Evolutionary conservation across 1,140 invertebrate genomes (phyloP).

Genomic region (Bombus vancouverensis): DNA sequence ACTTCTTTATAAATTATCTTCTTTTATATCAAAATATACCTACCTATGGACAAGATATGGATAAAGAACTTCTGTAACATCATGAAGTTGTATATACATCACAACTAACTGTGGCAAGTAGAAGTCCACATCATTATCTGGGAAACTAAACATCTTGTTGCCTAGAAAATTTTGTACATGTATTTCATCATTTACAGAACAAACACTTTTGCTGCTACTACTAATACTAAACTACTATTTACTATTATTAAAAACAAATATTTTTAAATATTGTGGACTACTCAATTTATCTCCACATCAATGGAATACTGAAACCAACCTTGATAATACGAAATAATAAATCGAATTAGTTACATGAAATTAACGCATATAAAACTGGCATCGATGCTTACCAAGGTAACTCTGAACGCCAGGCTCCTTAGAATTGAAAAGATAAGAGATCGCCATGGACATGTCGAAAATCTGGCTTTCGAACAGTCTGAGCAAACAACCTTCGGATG

Average conservation of each 20-base stretch:
- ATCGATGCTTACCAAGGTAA: conserved; percentile 90
- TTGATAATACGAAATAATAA: not conserved
- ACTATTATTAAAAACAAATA: not conserved
- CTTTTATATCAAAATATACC: conserved; percentile 62
- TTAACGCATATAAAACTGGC: not conserved
- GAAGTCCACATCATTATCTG: conserved; percentile 96
- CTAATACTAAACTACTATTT: no score
- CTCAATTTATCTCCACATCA: conserved; percentile 12
- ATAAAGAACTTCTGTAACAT: conserved; percentile 96
- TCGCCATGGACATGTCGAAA: conserved; percentile 98
- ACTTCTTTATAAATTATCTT: no score
- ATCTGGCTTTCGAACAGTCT: conserved; percentile 97
- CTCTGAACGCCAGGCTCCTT: conserved; percentile 98
- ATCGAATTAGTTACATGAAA: not conserved
- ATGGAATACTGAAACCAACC: not conserved
- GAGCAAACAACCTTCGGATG: conserved; percentile 86
- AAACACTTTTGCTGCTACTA: not conserved
- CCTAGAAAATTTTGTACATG: conserved; percentile 82
- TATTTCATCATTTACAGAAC: not conserved
- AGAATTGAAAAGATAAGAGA: conserved; percentile 98
- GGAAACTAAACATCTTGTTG: conserved; percentile 98
- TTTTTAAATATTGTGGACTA: conserved; percentile 19
- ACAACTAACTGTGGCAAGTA: conserved; percentile 98
- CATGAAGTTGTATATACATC: conserved; percentile 99
- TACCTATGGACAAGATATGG: conserved; percentile 96